A percentile compares a stretch with the other conserved stretches of the same genome.
Evolutionary conservation across 2,888 invertebrate genomes (phyloP).

Genomic region (Meloe dianella): DNA sequence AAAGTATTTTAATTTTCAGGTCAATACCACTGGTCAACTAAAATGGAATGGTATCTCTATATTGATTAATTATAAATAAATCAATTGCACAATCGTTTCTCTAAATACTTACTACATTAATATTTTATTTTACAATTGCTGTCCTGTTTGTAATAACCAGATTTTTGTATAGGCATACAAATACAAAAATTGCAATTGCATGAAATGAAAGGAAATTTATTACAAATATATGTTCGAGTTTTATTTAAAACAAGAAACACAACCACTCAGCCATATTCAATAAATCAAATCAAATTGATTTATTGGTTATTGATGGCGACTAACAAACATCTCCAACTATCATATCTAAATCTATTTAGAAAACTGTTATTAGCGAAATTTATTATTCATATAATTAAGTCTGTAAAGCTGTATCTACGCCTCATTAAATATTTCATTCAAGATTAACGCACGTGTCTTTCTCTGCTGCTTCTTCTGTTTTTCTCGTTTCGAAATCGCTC

Average conservation of each 20-base stretch:
- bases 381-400: constrained; percentile 5
- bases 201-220: constrained; percentile 1
- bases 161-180: not conserved
- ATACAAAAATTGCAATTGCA: not conserved
- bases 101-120: not conserved
- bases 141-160: constrained; percentile 1
- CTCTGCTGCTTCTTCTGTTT: not conserved
- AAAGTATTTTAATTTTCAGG: not conserved
- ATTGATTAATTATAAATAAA: constrained; percentile 1
- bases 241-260: not conserved
- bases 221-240: too few relatives aligned
- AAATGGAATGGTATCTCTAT: not conserved
- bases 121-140: not conserved
- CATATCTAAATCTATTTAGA: constrained; percentile 2
- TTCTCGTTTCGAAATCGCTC: not conserved
- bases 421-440: constrained; percentile 5
- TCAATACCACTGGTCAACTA: not conserved
- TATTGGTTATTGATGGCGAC: not conserved
- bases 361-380: constrained; percentile 2
- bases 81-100: constrained; percentile 1
- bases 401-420: not conserved
- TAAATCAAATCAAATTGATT: not conserved
- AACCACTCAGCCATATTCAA: not conserved
- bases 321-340: not conserved
- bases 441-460: constrained; percentile 6